phyloP scores from a whole-genome alignment of 2,888 invertebrate species.

The Acronicta leporina region DNA sequence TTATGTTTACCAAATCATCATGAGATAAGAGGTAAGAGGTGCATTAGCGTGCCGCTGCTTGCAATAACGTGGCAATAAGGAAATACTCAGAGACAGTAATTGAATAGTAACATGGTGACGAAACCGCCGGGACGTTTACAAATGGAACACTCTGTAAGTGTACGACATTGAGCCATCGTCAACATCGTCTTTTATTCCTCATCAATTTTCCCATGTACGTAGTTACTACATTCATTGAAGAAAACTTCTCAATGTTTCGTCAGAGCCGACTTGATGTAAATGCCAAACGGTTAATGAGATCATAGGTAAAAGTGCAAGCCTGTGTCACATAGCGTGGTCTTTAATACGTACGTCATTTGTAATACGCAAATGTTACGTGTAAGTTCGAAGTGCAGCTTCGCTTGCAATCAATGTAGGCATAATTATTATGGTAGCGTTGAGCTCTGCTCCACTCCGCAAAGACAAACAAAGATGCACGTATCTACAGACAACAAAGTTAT shows the following conservation, averaged over 20 bases:
- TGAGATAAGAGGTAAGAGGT: neutral
- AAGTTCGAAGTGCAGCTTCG: constrained; percentile 13
- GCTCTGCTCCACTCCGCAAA: constrained; percentile 4
- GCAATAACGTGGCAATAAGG: constrained; percentile 15
- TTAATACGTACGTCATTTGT: constrained; percentile 2
- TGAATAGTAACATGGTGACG: constrained; percentile 24
- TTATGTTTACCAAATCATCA: constrained; percentile 6
- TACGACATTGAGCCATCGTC: constrained; percentile 8
- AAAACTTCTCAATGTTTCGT: neutral
- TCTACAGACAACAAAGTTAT: neutral
- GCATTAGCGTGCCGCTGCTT: constrained; percentile 3
- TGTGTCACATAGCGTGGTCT: constrained; percentile 1
- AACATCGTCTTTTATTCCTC: neutral
- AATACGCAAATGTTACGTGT: constrained; percentile 9
- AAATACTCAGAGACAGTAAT: constrained; percentile 29
- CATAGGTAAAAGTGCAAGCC: constrained; percentile 3
- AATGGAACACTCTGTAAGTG: constrained; percentile 11
- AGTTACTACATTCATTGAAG: neutral
- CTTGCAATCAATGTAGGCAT: constrained; percentile 1
- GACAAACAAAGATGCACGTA: constrained; percentile 1
- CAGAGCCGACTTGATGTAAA: neutral
- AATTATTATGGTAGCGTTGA: constrained; percentile 10
- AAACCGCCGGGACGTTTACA: constrained; percentile 8
- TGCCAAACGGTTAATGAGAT: neutral
- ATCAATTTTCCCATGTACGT: neutral